A percentile compares a stretch with the other conserved stretches of the same genome.
Conservation (phyloP, 2,113 vertebrate species). For the Vulpes ferrilata region DNA sequence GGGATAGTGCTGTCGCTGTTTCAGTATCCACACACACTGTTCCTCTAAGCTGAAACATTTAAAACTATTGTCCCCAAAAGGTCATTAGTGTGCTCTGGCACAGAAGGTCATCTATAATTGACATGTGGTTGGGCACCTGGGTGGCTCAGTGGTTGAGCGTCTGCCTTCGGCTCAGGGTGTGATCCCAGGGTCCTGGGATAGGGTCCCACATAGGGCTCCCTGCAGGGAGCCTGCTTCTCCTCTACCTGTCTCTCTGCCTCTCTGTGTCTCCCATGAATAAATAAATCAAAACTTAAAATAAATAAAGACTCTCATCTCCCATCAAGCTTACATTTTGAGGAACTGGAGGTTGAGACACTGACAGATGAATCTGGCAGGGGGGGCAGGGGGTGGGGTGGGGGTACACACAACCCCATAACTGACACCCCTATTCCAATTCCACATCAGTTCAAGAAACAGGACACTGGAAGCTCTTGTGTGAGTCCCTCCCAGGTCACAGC, state of each 20-base stretch:
- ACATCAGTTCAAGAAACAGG: rapidly evolving
- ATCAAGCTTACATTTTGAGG: neutral
- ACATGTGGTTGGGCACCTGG: no score
- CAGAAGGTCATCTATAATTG: neutral
- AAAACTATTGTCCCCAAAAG: slow-evolving; percentile 6
- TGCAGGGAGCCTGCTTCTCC: no score
- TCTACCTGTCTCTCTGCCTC: no score
- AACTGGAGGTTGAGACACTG: neutral
- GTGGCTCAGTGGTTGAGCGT: no score
- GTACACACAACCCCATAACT: neutral
- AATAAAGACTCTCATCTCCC: neutral
- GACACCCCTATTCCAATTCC: neutral
- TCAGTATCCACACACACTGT: neutral
- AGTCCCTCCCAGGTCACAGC: neutral
- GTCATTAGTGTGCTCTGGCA: neutral
- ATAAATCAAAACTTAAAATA: no score
- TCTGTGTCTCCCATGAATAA: no score
- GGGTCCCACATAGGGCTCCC: no score
- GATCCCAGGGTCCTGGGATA: no score
- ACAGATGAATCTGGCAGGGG: neutral
- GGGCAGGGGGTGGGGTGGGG: neutral
- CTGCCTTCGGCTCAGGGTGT: no score
- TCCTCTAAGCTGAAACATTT: neutral
- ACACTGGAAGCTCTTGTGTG: no score
- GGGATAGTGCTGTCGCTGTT: neutral